Evolutionary conservation across 2,113 vertebrate species (phyloP), one percentile per base, ranked within the genome.

Genomic region (Syngnathoides biaculeatus): DNA sequence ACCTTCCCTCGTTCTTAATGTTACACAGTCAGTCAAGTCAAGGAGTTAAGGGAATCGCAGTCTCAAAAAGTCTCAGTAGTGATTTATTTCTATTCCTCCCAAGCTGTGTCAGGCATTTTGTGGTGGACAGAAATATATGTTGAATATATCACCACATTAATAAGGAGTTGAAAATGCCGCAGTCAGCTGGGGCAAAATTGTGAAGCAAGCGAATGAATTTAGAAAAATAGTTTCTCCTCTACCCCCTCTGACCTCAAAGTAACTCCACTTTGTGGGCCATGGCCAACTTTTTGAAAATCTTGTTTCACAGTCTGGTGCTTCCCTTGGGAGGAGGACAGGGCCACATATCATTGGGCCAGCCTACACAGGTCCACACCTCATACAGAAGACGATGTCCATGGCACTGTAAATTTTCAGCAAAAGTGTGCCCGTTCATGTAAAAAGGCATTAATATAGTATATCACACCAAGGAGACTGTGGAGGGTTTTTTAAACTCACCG

Each of bases 301-400:
- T 1, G 81, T 87, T 88, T 87, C 83, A 87, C 87, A 86, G 81
- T 85, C 71, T 26, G 20, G 50, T 79, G 83, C 68, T 75, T 80
- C 50, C 52, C 81, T 75, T 48, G 64, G 80, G 45, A 64, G 61
- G 70, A 57, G 55, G 65, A 80, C 70, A 81, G 70, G 55, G 48
- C 68, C 73, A 78, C 84, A 84, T 84, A 83, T 88, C 86, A 84
- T 43, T 52, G 62, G 74, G 77, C 59, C 69, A 66, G 48, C 35
- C 75, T 12, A 64, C 30, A 43, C 69, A 76, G 65, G 69, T 83
- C 48, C 57, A 42, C 20, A 57, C 52, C 59, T 72, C 55, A 61
- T n/a, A 68, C 64, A 59, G 9, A 66, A 68, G 72, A 77, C 65
- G 60, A 64, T 73, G 66, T 64, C 35, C 30, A 13, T 65, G 53